Evolutionary conservation across 2,113 vertebrate species (phyloP).

Genomic region (Calyptommatus sinebrachiatus): DNA sequence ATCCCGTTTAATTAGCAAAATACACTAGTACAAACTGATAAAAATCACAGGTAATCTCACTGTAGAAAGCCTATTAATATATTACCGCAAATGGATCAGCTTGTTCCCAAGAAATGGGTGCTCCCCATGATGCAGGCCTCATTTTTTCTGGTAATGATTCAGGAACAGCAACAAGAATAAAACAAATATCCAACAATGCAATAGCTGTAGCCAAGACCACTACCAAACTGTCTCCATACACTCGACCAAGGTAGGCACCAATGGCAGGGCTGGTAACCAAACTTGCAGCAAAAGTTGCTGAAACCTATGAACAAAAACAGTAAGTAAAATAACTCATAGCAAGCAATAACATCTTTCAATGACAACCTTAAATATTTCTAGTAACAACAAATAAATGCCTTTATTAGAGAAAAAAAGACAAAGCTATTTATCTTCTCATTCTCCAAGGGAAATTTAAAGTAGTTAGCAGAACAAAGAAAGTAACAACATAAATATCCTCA

Average conservation of each 20-base stretch:
- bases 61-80: not conserved
- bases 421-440: not conserved
- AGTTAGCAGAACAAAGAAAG: not conserved
- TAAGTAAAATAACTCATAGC: not conserved
- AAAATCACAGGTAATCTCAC: not conserved
- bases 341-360: not conserved
- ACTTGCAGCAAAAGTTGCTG: conserved; percentile 86
- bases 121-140: conserved; percentile 86
- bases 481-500: not conserved
- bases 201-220: conserved; percentile 86
- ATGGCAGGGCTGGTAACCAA: conserved; percentile 87
- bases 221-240: conserved; percentile 84
- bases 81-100: conserved; percentile 88
- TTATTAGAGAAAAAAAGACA: not conserved
- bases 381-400: not conserved
- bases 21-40: not conserved
- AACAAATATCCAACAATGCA: conserved; percentile 85
- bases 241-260: conserved; percentile 83
- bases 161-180: conserved; percentile 85
- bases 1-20: not conserved
- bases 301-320: conserved; percentile 70
- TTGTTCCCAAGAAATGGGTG: conserved; percentile 88
- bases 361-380: not conserved
- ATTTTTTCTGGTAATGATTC: conserved; percentile 88
- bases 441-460: not conserved